These are phyloP conservation scores for Odontesthes bonariensis DNA, from an alignment of 2,113 vertebrate genomes.

Conservation along the genomic window DNA sequence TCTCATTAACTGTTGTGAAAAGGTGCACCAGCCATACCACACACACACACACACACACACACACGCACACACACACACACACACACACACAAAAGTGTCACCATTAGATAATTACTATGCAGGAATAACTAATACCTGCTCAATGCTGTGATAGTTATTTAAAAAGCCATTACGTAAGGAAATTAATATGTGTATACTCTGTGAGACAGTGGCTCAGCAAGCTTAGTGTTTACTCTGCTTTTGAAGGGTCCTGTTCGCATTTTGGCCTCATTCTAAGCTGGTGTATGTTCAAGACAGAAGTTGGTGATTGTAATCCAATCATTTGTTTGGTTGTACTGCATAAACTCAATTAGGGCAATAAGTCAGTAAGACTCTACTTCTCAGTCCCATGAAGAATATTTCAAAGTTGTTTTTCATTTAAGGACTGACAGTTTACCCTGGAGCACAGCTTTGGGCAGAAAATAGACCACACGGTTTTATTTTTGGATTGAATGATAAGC, in stretches of 20 bases:
- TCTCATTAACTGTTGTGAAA: slow-evolving; percentile 3
- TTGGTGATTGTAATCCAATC: slow-evolving; percentile 56
- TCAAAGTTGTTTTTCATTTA: slow-evolving; percentile 26
- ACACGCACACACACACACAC: neutral
- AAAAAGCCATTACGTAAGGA: slow-evolving; percentile 71
- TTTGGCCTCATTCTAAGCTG: slow-evolving; percentile 58
- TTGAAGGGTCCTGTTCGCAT: slow-evolving; percentile 56
- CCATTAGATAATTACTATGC: slow-evolving; percentile 53
- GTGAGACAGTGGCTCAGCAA: slow-evolving; percentile 40
- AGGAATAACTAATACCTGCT: slow-evolving; percentile 59
- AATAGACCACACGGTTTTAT: neutral
- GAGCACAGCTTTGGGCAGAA: slow-evolving; percentile 2
- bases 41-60: neutral
- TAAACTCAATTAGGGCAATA: slow-evolving; percentile 41
- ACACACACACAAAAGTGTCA: slow-evolving; percentile 5
- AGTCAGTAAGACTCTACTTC: slow-evolving; percentile 19
- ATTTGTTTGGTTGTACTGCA: slow-evolving; percentile 35
- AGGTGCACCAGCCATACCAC: slow-evolving; percentile 11
- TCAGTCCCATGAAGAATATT: slow-evolving; percentile 1
- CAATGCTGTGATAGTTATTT: slow-evolving; percentile 61
- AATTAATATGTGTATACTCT: slow-evolving; percentile 66
- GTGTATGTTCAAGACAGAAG: slow-evolving; percentile 57
- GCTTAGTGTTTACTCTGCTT: slow-evolving; percentile 62
- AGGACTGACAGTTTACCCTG: slow-evolving; percentile 27
- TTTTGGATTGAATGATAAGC: slow-evolving; percentile 7